These are phyloP conservation scores for Entosphenus tridentatus DNA, from an alignment of 2,113 vertebrate genomes.

Conservation along the genomic window DNA sequence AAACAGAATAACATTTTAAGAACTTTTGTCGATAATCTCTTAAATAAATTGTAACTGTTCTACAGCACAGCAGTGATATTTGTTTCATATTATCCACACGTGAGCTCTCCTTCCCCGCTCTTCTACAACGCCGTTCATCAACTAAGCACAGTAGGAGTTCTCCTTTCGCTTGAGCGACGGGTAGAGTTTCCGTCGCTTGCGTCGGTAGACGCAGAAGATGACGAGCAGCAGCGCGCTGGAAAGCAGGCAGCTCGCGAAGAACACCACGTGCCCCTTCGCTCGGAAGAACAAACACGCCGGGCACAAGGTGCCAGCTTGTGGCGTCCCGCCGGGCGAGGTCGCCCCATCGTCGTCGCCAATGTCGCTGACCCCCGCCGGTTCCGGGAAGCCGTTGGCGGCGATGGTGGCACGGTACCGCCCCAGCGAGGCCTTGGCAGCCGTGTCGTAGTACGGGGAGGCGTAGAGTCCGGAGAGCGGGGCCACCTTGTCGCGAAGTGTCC, in stretches of 20 bases:
- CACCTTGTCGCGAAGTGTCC: conserved; percentile 33
- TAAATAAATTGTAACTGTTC: no score
- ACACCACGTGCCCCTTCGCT: conserved; percentile 41
- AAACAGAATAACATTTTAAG: no score
- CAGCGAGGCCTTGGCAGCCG: conserved; percentile 47
- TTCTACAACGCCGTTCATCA: no score
- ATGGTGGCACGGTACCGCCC: conserved; percentile 43
- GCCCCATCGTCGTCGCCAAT: neutral
- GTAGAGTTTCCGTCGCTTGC: conserved; percentile 28
- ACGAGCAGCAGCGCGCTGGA: conserved; percentile 29
- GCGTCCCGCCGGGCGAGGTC: conserved; percentile 4
- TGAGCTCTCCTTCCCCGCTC: no score
- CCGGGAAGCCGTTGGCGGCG: conserved; percentile 29
- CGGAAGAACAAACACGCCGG: conserved; percentile 36
- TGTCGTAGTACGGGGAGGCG: conserved; percentile 28
- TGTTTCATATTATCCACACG: no score
- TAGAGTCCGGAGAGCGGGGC: conserved; percentile 54
- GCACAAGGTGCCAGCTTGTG: conserved; percentile 16
- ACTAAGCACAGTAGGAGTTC: no score
- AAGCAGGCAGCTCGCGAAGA: conserved; percentile 45
- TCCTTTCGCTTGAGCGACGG: no score
- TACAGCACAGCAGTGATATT: no score
- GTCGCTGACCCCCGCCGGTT: neutral
- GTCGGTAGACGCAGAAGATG: conserved; percentile 27
- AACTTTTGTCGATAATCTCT: no score